Percentiles rank a stretch among this genome's conserved stretches.
These are phyloP conservation scores for Propithecus coquereli DNA, from an alignment of 2,113 vertebrate genomes.

Conservation along the genomic window DNA sequence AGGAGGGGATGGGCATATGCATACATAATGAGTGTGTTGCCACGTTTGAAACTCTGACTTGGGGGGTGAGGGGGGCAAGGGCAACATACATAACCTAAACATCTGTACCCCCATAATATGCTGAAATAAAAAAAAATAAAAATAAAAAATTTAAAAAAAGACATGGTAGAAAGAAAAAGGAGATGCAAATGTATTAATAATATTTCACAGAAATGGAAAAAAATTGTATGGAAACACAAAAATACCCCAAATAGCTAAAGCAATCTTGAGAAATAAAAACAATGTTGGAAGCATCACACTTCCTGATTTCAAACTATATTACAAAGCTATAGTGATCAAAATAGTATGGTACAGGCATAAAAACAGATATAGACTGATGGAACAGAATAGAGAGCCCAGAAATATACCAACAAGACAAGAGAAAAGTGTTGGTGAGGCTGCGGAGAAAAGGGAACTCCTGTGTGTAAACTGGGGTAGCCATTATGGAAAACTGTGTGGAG, in stretches of 20 bases:
- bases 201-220: neutral
- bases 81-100: no score
- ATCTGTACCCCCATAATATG: no score
- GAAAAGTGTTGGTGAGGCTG: neutral
- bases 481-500: neutral
- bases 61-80: no score
- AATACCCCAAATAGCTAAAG: neutral
- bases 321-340: neutral
- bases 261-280: neutral
- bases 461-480: neutral
- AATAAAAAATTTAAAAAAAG: no score
- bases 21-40: no score
- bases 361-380: neutral
- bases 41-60: no score
- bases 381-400: neutral
- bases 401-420: neutral
- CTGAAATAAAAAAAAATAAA: no score
- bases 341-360: neutral
- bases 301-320: neutral
- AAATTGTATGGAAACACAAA: neutral
- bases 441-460: neutral
- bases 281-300: neutral
- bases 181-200: neutral
- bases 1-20: no score
- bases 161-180: neutral